Conservation (phyloP, 2,888 invertebrate species). For the Ditula angustiorana region DNA sequence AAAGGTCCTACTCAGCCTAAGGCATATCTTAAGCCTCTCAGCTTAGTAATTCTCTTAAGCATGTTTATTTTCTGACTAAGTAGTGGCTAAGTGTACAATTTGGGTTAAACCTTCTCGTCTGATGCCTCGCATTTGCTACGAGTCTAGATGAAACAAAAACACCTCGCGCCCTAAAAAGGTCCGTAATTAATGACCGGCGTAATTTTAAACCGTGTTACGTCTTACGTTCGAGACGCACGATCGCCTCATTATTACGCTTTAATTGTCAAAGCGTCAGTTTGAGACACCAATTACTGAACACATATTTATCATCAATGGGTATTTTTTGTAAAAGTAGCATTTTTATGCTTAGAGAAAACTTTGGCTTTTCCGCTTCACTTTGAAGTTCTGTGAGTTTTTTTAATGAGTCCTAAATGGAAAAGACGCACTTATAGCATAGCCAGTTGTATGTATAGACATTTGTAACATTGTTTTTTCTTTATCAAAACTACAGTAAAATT, state of each 20-base stretch:
- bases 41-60: background rate
- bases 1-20: too few species aligned
- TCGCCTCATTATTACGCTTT: slow-evolving; percentile 5
- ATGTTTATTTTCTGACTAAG: background rate
- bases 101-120: background rate
- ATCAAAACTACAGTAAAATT: too few species aligned
- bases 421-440: too few species aligned
- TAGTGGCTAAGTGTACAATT: background rate
- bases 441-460: too few species aligned
- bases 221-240: slow-evolving; percentile 2
- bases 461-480: too few species aligned
- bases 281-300: background rate
- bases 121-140: background rate
- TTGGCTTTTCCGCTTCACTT: too few species aligned
- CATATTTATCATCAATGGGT: background rate
- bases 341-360: too few species aligned
- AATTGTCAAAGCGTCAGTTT: slow-evolving; percentile 24
- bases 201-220: slow-evolving; percentile 4
- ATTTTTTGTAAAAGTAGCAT: too few species aligned
- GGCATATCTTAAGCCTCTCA: background rate
- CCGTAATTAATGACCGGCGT: background rate
- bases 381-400: too few species aligned
- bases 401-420: too few species aligned
- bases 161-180: background rate
- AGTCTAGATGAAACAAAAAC: background rate